Percentiles rank a stretch among this genome's conserved stretches.
Evolutionary conservation across 2,113 vertebrate species (phyloP).

Genomic region (Nestor notabilis): DNA sequence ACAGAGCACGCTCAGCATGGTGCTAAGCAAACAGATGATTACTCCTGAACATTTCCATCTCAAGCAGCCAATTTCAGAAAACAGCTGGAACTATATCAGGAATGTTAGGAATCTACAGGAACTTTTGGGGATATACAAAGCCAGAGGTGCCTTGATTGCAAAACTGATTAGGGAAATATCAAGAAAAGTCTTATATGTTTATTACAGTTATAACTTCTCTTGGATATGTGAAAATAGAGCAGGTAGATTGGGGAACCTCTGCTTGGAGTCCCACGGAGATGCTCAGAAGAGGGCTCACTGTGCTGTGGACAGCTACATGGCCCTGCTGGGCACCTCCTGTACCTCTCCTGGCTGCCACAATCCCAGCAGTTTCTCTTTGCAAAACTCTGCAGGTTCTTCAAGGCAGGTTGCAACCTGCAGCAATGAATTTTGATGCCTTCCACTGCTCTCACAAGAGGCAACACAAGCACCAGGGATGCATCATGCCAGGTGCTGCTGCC

Average conservation of each 20-base stretch:
- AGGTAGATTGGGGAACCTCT: not conserved
- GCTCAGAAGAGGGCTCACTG: not conserved
- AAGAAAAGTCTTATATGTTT: not conserved
- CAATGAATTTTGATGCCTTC: not conserved
- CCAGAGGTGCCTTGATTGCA: not conserved
- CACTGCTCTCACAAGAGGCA: not conserved
- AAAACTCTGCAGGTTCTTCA: not conserved
- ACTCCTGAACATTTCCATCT: not conserved
- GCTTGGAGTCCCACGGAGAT: not conserved
- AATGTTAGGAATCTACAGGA: not conserved
- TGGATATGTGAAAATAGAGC: not conserved
- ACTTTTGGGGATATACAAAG: not conserved
- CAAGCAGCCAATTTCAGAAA: not conserved
- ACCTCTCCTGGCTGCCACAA: not conserved
- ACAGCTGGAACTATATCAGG: not conserved
- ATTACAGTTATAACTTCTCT: not conserved
- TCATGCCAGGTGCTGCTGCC: not conserved
- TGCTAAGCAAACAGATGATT: constrained; percentile 2
- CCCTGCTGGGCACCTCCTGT: not conserved
- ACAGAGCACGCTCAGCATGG: not conserved
- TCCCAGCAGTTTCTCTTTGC: not conserved
- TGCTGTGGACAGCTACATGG: not conserved
- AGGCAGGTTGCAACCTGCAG: not conserved
- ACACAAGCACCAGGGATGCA: not conserved
- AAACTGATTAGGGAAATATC: not conserved